Base-by-base conservation (phyloP, 1,140 invertebrate genomes). In the Drosophila ambigua region DNA sequence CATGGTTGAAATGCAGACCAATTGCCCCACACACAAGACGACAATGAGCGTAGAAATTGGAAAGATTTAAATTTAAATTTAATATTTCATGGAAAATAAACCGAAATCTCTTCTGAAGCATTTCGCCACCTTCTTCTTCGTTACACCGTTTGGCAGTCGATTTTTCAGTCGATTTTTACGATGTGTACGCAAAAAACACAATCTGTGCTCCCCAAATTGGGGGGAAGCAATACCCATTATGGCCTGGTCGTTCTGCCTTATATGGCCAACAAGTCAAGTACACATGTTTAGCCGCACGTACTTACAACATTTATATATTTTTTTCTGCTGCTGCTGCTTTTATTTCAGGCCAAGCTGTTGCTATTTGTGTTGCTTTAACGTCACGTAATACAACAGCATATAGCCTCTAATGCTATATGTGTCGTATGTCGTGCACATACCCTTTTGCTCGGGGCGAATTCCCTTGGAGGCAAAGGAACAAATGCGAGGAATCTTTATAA, bases 331-430 rank as follows among this genome's bases (percentile, higher is more conserved):
- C 16, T 66, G 45, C 44, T 55, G 72, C 54, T 55, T 79, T 69
- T 68, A 69, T 69, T 69, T 69, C 35, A 63, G 68, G 52, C 74
- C 64, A 79, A 83, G 79, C 75, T 82, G 79, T 82, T 82, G 78
- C 79, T 83, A 53, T 44, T 72, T 72, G 43, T 39, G 65, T 52
- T 43, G 48, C 69, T 71, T 49, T 44, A 43, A 72, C 43, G 68
- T 81, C 81, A 87, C 81, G 81, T 77, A 87, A 67, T 81, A 60
- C 44, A 54, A 73, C 53, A 62, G 75, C 77, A 57, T 23, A 63
- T 24, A 59, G 45, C 48, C 31, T 48, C 16, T 16, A 16, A 28
- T 11, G n/a, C 41, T 53, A 63, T 46, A 69, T 15, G n/a, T n/a
- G 46, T 20, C 2, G 41, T n/a, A 48, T n/a, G 46, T 8, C 28